phyloP scores from a whole-genome alignment of 2,888 invertebrate species.

The Polydesmus complanatus region DNA sequence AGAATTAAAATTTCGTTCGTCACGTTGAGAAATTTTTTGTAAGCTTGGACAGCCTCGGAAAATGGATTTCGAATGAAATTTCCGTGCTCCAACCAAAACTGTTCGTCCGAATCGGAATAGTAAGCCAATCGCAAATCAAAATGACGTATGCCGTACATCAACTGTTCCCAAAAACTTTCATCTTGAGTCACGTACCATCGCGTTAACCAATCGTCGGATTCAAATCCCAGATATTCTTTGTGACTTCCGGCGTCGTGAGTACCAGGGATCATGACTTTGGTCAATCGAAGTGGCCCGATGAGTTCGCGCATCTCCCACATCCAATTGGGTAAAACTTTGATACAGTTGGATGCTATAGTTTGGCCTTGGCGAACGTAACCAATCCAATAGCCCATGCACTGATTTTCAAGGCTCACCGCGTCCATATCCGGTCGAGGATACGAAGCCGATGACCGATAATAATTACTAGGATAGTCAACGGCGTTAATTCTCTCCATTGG shows the following conservation, averaged over 20 bases:
- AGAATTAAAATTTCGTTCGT: slow-evolving; percentile 46
- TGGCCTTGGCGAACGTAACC: slow-evolving; percentile 19
- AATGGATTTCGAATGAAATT: slow-evolving; percentile 53
- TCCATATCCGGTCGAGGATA: slow-evolving; percentile 23
- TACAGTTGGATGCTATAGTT: slow-evolving; percentile 42
- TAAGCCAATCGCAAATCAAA: slow-evolving; percentile 66
- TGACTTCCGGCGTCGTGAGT: slow-evolving; percentile 55
- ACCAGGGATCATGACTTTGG: slow-evolving; percentile 47
- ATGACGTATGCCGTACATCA: slow-evolving; percentile 71
- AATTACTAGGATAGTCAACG: slow-evolving; percentile 20
- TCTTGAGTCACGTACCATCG: slow-evolving; percentile 47
- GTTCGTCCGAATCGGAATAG: slow-evolving; percentile 34
- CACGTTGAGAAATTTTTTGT: slow-evolving; percentile 40
- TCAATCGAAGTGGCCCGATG: slow-evolving; percentile 6
- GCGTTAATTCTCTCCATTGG: slow-evolving; percentile 19
- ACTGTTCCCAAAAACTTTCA: slow-evolving; percentile 63
- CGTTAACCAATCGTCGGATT: slow-evolving; percentile 20
- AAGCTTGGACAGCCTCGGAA: slow-evolving; percentile 30
- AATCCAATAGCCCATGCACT: slow-evolving; percentile 28
- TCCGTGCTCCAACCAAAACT: slow-evolving; percentile 59
- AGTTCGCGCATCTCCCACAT: slow-evolving; percentile 49
- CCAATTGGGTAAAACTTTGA: slow-evolving; percentile 72
- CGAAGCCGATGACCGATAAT: slow-evolving; percentile 25
- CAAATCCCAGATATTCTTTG: slow-evolving; percentile 27
- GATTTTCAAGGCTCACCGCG: slow-evolving; percentile 18